Evolutionary conservation across 2,888 invertebrate genomes (phyloP).

Genomic region (Venustoraphidia nigricollis): DNA sequence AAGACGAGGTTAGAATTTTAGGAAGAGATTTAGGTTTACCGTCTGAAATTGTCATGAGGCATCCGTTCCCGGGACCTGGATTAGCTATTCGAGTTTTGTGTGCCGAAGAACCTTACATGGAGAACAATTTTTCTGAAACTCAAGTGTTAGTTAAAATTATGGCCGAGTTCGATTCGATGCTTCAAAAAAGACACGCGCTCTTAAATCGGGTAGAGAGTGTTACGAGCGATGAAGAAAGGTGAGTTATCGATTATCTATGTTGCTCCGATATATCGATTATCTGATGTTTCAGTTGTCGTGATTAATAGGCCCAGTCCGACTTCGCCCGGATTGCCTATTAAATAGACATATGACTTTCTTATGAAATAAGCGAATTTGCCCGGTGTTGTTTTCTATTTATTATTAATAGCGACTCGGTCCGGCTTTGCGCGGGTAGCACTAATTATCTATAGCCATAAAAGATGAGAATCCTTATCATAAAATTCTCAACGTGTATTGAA

Average conservation of each 20-base stretch:
- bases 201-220: constrained; percentile 74
- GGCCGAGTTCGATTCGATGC: constrained; percentile 83
- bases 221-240: constrained; percentile 54
- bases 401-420: no score
- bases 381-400: no score
- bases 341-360: no score
- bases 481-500: no score
- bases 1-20: constrained; percentile 85
- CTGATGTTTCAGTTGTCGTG: no score
- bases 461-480: no score
- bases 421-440: no score
- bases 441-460: no score
- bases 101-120: constrained; percentile 87
- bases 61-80: constrained; percentile 98
- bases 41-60: constrained; percentile 72
- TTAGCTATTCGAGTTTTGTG: constrained; percentile 92
- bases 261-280: not conserved
- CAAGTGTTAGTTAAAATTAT: constrained; percentile 90
- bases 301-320: no score
- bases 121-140: constrained; percentile 90
- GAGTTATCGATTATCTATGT: constrained; percentile 14
- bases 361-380: no score
- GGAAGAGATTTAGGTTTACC: constrained; percentile 86
- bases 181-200: constrained; percentile 82
- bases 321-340: no score